Base-by-base conservation (phyloP, 1,140 invertebrate genomes). In the Archivesica marissinica region DNA sequence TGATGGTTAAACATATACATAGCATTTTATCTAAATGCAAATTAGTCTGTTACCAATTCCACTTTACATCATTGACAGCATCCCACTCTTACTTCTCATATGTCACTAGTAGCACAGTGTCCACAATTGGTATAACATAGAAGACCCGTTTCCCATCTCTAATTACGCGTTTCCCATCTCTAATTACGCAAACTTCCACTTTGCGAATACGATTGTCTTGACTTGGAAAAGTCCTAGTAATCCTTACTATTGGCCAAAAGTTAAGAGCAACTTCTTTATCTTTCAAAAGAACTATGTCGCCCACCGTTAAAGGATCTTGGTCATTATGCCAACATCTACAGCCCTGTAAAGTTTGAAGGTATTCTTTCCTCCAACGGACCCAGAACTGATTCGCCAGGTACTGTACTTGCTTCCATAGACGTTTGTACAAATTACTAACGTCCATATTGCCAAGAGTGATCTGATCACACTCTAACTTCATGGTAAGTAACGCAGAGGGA, bases 321-420 rank as follows among this genome's bases (percentile, higher is more conserved):
- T 54, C 25, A n/a, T n/a, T n/a, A n/a, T 88, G 15, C n/a, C n/a
- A 86, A 23, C 25, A 28, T 35, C 50, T 30, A 15, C 84, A 13
- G n/a, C 4, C 13, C 23, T 79, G 47, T 30, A 86, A 44, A 33
- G 79, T 79, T 25, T 38, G 56, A 33, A n/a, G 47, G 64, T 85
- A 87, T 39, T 87, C 64, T 30, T 39, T 72, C 20, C 52, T 56
- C 86, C 81, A 87, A 39, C 86, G 56, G n/a, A 38, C 11, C 86
- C 64, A 85, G 20, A 87, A 85, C 25, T 41, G 35, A 33, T 83
- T 23, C 11, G 81, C 44, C 9, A 87, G 50, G 30, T 61, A 64
- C 41, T 85, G 86, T 17, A 85, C 81, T 44, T 54, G 33, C n/a
- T 68, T 38, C 79, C 79, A 86, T 20, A 59, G 79, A 6, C 0